Conservation (phyloP, 2,797 vertebrate genomes). For the Pampus argenteus region DNA sequence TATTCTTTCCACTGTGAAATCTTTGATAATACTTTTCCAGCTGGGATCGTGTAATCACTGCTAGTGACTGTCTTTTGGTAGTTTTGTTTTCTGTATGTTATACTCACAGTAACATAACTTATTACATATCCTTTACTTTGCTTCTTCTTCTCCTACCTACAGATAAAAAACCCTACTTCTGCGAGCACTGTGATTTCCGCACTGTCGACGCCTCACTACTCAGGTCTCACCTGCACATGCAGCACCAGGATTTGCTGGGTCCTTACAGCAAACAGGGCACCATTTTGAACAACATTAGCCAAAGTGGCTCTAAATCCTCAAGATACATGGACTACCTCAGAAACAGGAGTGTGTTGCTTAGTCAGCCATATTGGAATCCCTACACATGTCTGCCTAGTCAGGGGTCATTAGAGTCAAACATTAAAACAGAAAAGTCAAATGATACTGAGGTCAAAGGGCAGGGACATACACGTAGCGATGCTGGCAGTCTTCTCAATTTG, state of each 20-base stretch:
- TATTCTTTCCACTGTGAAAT: not conserved
- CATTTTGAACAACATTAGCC: constrained; percentile 59
- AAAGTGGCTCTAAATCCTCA: constrained; percentile 77
- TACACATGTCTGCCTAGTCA: constrained; percentile 68
- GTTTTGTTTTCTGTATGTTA: not conserved
- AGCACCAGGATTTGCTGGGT: constrained; percentile 71
- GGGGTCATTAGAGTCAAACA: constrained; percentile 55
- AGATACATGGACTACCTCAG: constrained; percentile 84
- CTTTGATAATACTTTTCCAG: not conserved
- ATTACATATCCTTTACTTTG: not conserved
- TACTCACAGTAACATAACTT: not conserved
- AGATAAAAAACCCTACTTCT: constrained; percentile 88
- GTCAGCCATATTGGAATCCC: constrained; percentile 79
- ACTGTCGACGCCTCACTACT: constrained; percentile 77
- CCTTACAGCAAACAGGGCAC: constrained; percentile 64
- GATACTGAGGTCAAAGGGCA: constrained; percentile 60
- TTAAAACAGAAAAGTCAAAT: constrained; percentile 57
- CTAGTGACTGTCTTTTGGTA: not conserved
- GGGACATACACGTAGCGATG: constrained; percentile 42
- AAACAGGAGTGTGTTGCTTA: constrained; percentile 79
- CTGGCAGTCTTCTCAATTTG: constrained; percentile 79
- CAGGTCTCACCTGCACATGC: constrained; percentile 80
- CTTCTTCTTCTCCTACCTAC: constrained; percentile 46
- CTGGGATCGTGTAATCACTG: not conserved
- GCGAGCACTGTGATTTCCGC: constrained; percentile 87